phyloP scores from a whole-genome alignment of 2,888 invertebrate genomes.

The Tetragonisca angustula region DNA sequence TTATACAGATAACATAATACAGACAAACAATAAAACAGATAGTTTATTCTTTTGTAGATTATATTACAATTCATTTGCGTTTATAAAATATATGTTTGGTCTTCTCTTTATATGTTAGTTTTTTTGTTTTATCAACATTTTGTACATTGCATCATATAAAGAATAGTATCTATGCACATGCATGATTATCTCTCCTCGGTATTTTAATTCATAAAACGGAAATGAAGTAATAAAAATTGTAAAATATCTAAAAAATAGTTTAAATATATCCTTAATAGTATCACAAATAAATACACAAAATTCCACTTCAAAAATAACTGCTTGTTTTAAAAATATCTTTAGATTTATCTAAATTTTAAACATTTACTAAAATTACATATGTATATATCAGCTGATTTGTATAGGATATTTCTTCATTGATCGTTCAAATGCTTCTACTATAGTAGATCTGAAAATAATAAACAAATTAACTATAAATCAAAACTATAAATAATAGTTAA shows the following conservation, averaged over 20 bases:
- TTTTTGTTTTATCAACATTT: constrained; percentile 7
- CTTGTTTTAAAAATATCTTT: background rate
- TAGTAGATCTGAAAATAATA: constrained; percentile 87
- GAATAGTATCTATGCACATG: background rate
- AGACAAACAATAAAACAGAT: background rate
- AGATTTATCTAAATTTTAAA: background rate
- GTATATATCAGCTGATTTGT: constrained; percentile 51
- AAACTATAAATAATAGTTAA: background rate
- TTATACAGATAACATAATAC: background rate
- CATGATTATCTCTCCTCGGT: background rate
- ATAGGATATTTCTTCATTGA: constrained; percentile 85
- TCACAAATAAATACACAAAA: background rate
- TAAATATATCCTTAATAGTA: background rate
- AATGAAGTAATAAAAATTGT: constrained; percentile 8
- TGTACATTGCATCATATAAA: constrained; percentile 6
- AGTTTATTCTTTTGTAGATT: constrained; percentile 43
- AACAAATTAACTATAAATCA: constrained; percentile 25
- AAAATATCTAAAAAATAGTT: constrained; percentile 20
- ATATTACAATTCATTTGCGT: constrained; percentile 29
- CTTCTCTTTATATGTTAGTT: background rate
- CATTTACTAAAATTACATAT: background rate
- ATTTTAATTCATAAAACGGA: background rate
- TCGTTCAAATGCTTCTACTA: constrained; percentile 90
- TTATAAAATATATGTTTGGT: constrained; percentile 13
- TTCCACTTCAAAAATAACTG: constrained; percentile 2